phyloP scores from a whole-genome alignment of 53 echinoderm and acorn worm genomes.

The Antedon mediterranea region DNA sequence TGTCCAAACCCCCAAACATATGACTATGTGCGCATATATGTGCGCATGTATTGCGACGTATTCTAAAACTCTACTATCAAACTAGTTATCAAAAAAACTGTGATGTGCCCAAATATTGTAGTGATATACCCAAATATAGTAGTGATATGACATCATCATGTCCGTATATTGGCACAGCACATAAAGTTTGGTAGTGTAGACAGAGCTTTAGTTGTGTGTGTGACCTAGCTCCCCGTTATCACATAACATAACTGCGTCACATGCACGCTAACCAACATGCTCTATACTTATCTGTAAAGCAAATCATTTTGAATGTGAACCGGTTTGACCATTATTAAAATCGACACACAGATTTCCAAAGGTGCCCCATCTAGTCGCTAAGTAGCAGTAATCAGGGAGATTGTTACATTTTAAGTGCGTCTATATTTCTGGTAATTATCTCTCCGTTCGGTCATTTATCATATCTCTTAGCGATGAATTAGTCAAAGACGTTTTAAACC shows the following conservation, averaged over 20 bases:
- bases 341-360: background rate
- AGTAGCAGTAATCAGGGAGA: constrained; percentile 1
- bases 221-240: background rate
- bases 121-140: no score
- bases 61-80: no score
- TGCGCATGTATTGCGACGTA: no score
- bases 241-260: background rate
- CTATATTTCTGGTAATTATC: constrained; percentile 1
- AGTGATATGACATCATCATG: no score
- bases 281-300: background rate
- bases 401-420: constrained; percentile 1
- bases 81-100: no score
- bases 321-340: background rate
- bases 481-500: background rate
- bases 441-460: background rate
- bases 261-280: no score
- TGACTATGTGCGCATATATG: no score
- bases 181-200: no score
- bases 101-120: no score
- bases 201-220: no score
- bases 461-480: background rate
- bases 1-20: no score
- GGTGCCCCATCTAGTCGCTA: background rate
- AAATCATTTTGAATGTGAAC: background rate
- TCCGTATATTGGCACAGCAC: no score